phyloP scores from a whole-genome alignment of 2,797 vertebrate genomes.

The Sitta carolinensis region DNA sequence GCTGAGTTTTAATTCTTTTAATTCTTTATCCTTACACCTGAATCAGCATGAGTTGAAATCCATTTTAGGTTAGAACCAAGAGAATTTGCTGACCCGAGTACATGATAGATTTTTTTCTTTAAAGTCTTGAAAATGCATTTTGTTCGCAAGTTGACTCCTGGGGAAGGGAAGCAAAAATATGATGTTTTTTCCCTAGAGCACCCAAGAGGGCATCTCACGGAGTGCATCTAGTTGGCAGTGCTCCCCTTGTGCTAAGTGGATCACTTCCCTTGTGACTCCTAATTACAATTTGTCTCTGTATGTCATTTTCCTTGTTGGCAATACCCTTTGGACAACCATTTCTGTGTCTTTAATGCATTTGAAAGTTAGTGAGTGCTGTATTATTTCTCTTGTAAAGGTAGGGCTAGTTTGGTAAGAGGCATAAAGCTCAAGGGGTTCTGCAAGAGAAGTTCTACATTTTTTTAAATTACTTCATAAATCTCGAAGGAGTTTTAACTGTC shows the following conservation, averaged over 20 bases:
- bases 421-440: constrained; percentile 1
- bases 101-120: neutral
- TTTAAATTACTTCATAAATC: neutral
- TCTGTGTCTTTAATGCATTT: constrained; percentile 16
- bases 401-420: neutral
- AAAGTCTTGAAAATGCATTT: neutral
- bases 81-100: neutral
- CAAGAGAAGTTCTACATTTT: neutral
- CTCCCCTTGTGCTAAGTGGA: neutral
- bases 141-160: neutral
- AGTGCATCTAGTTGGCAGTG: neutral
- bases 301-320: neutral
- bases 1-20: neutral
- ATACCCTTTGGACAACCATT: neutral
- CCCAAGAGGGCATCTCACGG: neutral
- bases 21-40: neutral
- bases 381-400: neutral
- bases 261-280: neutral
- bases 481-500: neutral
- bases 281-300: constrained; percentile 3
- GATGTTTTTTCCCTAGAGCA: neutral
- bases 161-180: neutral
- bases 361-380: neutral
- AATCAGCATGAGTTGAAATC: neutral
- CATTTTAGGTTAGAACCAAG: neutral